Base-by-base conservation (phyloP, 30 jellyfish, hydroid and myxozoan genomes). In the Aurelia sp. region DNA sequence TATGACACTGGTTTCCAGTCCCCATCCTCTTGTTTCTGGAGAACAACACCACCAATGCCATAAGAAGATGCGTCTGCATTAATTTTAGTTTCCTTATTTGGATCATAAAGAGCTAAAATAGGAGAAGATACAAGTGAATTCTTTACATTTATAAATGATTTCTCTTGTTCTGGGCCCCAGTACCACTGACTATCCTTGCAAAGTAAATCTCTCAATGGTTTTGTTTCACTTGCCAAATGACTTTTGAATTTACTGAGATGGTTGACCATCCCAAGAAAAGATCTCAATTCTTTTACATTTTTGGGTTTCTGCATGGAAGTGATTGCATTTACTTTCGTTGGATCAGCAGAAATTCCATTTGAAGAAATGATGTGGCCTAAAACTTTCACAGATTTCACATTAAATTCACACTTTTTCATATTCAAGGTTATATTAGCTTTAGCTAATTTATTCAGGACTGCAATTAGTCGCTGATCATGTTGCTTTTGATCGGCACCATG, bases 71-170 rank as follows among this genome's bases (percentile, higher is more conserved):
- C 87, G 21, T 82, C 82, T 27, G 33, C 1, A 27, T 27, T 27
- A 27, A 27, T 27, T 27, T 27, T 27, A 27, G 33, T 27, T 27
- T 65, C 55, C 81, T 40, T 72, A 44, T 72, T 73, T 55, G 89
- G 72, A 30, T 84, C 94, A 72, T 63, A 86, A 17, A 86, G 84
- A 5, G 95, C 89, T 74, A 62, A 86, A 27, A 75, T 75, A 60
- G 90, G 90, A 62, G 63, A 33, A 38, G 95, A 86, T 27, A 27
- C 33, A 27, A 86, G 93, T 72, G 83, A 72, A 22, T 67, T 76
- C 81, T 82, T 81, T 13, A 82, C 22, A 16, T 51, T 55, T 4
- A 8, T 64, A 67, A 67, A 82, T 2, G 78, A 50, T 65, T 41
- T 81, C 2, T 81, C 67, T 21, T 67, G 85, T 51, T 24, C 33